Evolutionary conservation across 2,113 vertebrate species (phyloP).

Genomic region (Solenodon paradoxus): DNA sequence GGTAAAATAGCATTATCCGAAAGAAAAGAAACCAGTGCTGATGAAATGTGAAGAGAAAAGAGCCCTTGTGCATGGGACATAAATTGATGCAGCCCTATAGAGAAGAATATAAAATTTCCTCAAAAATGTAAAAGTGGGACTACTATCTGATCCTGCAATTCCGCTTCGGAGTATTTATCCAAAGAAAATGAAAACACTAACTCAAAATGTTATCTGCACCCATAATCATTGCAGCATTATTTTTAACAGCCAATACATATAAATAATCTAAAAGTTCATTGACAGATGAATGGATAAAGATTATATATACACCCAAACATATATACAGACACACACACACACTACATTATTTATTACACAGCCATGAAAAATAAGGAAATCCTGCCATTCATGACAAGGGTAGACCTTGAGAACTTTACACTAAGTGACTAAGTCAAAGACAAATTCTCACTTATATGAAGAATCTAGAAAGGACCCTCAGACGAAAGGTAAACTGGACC

Average conservation of each 20-base stretch:
- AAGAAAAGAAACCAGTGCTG: background rate
- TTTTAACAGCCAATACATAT: background rate
- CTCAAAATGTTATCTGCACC: background rate
- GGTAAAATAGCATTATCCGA: background rate
- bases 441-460: background rate
- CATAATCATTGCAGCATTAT: background rate
- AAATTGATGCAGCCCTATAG: no score
- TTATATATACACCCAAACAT: background rate
- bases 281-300: background rate
- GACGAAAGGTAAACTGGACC: background rate
- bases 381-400: background rate
- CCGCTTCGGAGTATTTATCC: background rate
- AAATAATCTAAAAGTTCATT: background rate
- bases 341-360: background rate
- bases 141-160: background rate
- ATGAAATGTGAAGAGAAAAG: background rate
- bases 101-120: background rate
- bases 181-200: background rate
- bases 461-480: background rate
- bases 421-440: background rate
- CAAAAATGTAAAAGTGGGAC: background rate
- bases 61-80: background rate
- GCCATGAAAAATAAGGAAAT: background rate
- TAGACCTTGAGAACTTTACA: background rate
- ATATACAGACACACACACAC: background rate